Evolutionary conservation across 2,113 vertebrate genomes (phyloP).

Genomic region (Carettochelys insculpta): DNA sequence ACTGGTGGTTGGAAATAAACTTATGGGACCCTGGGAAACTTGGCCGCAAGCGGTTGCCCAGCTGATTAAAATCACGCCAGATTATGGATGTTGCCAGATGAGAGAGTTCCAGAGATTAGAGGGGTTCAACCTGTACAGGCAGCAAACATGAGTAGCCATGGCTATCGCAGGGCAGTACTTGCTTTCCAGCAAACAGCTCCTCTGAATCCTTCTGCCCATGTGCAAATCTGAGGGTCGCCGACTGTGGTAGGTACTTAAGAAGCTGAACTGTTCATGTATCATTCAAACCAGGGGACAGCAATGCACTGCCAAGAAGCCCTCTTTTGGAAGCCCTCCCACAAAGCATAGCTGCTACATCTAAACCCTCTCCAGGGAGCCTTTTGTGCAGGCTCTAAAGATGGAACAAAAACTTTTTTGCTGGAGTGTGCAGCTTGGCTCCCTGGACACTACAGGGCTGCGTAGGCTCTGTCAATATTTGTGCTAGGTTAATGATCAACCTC

Average conservation of each 20-base stretch:
- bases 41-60: no score
- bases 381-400: neutral
- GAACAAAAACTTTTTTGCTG: neutral
- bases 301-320: neutral
- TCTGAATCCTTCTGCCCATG: neutral
- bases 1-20: no score
- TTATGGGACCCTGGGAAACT: no score
- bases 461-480: conserved; percentile 74
- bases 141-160: neutral
- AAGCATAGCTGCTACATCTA: neutral
- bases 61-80: no score
- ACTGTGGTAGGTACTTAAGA: neutral
- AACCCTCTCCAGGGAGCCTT: neutral
- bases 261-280: neutral
- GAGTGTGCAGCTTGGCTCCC: neutral
- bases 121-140: no score
- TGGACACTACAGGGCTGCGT: neutral
- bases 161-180: neutral
- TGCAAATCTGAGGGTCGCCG: neutral
- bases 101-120: no score
- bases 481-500: conserved; percentile 65
- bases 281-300: neutral
- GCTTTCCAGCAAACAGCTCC: neutral
- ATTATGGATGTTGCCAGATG: no score
- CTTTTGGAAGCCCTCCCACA: neutral